These are phyloP conservation scores for Rhagonycha lutea DNA, from an alignment of 2,888 invertebrate species.

Conservation along the genomic window DNA sequence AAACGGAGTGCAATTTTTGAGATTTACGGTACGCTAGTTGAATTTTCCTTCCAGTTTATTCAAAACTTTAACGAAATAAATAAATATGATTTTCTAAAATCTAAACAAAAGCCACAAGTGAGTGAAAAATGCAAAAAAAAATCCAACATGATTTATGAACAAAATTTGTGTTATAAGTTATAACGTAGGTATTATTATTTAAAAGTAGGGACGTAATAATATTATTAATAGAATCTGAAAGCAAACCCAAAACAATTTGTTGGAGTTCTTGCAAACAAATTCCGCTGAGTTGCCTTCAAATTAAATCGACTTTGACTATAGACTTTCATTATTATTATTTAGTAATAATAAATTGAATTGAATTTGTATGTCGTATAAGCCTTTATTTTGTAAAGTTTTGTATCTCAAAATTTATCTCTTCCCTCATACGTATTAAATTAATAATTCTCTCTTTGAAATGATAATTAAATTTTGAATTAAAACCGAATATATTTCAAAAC, in stretches of 20 bases:
- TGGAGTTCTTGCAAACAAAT: not conserved
- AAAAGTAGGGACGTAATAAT: not conserved
- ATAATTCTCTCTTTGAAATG: not conserved
- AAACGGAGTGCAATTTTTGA: not conserved
- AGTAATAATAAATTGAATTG: not conserved
- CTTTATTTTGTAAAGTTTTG: not conserved
- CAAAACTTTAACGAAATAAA: not conserved
- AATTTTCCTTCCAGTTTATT: not conserved
- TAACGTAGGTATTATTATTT: too few relatives aligned
- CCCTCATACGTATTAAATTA: not conserved
- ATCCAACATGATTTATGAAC: not conserved
- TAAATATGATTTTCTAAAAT: not conserved
- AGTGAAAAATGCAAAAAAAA: not conserved
- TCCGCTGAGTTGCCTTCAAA: not conserved
- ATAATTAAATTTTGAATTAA: not conserved
- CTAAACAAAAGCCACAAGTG: not conserved
- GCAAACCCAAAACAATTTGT: not conserved
- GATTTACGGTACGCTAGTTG: not conserved
- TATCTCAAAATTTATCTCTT: not conserved
- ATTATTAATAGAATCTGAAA: not conserved
- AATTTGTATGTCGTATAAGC: not conserved
- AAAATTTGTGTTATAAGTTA: too few relatives aligned
- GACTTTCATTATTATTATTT: not conserved
- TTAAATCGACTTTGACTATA: not conserved
- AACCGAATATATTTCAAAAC: not conserved